Base-by-base conservation (phyloP, 1,140 invertebrate species). In the Lamellibrachia luymesi region DNA sequence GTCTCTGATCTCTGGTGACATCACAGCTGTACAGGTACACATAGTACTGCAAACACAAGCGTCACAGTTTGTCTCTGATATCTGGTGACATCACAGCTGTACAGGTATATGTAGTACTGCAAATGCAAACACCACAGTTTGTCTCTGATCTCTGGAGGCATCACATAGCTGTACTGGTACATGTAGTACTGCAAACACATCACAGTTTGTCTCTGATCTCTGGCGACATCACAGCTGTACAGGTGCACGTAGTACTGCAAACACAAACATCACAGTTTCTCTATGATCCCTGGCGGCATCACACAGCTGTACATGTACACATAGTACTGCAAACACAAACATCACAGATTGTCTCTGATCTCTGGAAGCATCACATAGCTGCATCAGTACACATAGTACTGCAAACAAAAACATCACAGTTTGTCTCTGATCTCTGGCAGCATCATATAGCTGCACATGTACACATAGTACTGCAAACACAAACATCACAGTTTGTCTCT, bases 321-420 rank as follows among this genome's bases (percentile, higher is more conserved):
- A 17, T 80, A 80, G 64, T 80, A 80, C 64, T 80, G 64, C 64
- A 80, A 80, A 2, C 38, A 38, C 38, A 38, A 38, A 1, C 38
- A 38, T 38, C 38, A 38, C 38, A 38, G 38, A 97, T 99, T 99
- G 95, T 99, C 98, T 51, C 99, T 96, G 93, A 99, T 98, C 13
- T 98, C 98, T 96, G 98, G 97, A 1, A 99, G 98, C 96, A 99
- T 97, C 95, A 97, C 97, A 95, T 99, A 97, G 93, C 98, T 98
- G 96, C 99, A 99, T 92, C 99, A 97, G 97, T 99, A 99, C 94
- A 98, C 97, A 95, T 99, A 99, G 96, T 99, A 99, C 96, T 97
- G 95, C 91, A 96, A 95, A 80, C 8, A 80, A n/a, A n/a, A n/a
- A n/a, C 64, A 80, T 38, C 38, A 38, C 38, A 38, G 38, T 38